Base-by-base conservation (phyloP, 2,797 vertebrate genomes). In the Pitangus sulphuratus region DNA sequence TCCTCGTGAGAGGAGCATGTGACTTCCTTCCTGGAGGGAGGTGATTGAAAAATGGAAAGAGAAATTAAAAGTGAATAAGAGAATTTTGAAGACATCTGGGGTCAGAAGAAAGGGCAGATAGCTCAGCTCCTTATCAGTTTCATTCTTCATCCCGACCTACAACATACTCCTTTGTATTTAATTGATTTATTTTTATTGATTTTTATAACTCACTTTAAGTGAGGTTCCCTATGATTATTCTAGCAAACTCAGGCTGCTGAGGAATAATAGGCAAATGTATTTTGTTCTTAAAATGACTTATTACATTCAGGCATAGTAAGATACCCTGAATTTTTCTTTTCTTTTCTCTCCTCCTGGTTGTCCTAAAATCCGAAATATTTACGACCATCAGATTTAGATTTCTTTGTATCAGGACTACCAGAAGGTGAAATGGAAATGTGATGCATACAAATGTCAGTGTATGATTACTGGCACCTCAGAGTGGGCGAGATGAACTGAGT, bases 51-150 rank as follows among this genome's bases (percentile, higher is more conserved):
- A 89, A 78, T 33, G 47, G 51, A 40, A 87, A 62, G 71, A 69
- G 39, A 90, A 95, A 95, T 94, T 80, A 81, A 75, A 92, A 78
- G 22, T 25, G 68, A 90, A 24, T n/a, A 33, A 75, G 25, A 70
- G 28, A 66, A 48, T 77, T 89, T 68, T 74, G 53, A 87, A 91
- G 68, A 57, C 12, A 69, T 74, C 21, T 89, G 25, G 30, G 50
- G 31, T 91, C 79, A 92, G 72, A 75, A 75, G 37, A 75, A 83
- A 80, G 31, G 60, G 62, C 61, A 77, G 50, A 56, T 24, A 70
- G 33, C 62, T 78, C 64, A 91, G 65, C 35, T 60, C 28, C 40
- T 84, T 44, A 54, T 61, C 72, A 33, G 24, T 71, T 70, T 80
- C 26, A 4, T 77, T 96, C 50, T 71, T 75, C 1, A 2, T 74